These are phyloP conservation scores for Teinopalpus imperialis DNA, from an alignment of 2,888 invertebrate genomes.

Conservation along the genomic window DNA sequence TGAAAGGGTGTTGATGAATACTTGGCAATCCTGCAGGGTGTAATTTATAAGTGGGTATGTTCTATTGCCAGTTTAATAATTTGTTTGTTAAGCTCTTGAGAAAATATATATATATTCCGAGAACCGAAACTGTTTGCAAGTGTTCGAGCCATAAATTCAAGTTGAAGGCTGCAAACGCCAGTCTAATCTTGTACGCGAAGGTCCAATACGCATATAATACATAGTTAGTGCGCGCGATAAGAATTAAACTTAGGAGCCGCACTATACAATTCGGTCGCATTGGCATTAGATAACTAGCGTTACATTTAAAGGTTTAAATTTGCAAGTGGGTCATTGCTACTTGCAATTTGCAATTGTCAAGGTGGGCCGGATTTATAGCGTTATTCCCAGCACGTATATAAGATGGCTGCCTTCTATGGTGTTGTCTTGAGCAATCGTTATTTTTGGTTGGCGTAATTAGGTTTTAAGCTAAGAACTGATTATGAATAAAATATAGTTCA, in stretches of 20 bases:
- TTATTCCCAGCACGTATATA: slow-evolving; percentile 13
- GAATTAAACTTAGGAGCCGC: neutral
- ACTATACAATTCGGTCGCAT: slow-evolving; percentile 26
- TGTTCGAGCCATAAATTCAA: slow-evolving; percentile 3
- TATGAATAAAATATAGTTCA: no score
- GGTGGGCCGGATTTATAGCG: slow-evolving; percentile 19
- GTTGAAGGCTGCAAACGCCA: slow-evolving; percentile 14
- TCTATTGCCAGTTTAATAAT: no score
- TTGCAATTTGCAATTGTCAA: slow-evolving; percentile 35
- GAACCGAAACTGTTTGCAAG: neutral
- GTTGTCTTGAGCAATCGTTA: slow-evolving; percentile 14
- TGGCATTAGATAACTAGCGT: slow-evolving; percentile 13
- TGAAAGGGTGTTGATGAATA: no score
- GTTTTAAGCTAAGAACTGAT: no score
- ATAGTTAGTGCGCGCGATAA: slow-evolving; percentile 9
- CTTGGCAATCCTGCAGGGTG: no score
- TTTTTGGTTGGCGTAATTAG: no score
- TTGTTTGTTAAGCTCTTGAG: no score
- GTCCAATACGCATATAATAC: slow-evolving; percentile 19
- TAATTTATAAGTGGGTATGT: no score
- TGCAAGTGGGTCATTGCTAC: slow-evolving; percentile 39
- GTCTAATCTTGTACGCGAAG: neutral
- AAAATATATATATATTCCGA: no score
- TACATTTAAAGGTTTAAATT: slow-evolving; percentile 31
- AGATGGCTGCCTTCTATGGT: slow-evolving; percentile 20